Evolutionary conservation across 1,140 invertebrate genomes (phyloP).

Genomic region (Cydia strobilella): DNA sequence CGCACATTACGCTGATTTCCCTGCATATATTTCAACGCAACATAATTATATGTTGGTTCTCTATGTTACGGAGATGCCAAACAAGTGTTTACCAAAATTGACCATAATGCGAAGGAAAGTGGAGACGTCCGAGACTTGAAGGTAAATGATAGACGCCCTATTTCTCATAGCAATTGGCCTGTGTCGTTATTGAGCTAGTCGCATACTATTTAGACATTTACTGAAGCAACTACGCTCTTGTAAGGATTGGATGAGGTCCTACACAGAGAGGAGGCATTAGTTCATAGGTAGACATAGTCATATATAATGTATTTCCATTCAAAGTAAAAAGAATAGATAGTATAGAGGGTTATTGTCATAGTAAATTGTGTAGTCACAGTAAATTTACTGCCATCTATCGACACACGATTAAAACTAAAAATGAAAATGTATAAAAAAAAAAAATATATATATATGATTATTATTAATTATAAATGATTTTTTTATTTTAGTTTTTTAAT

Average conservation of each 20-base stretch:
- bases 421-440: too few species aligned
- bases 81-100: constrained; percentile 44
- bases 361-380: too few species aligned
- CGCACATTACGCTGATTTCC: constrained; percentile 46
- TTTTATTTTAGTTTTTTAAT: too few species aligned
- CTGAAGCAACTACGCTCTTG: neutral
- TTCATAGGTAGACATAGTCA: too few species aligned
- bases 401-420: too few species aligned
- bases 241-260: neutral
- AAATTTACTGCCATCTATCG: too few species aligned
- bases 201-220: neutral
- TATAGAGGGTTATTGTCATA: too few species aligned
- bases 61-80: constrained; percentile 39
- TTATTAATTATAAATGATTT: too few species aligned
- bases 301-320: too few species aligned
- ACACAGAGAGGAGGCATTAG: too few species aligned
- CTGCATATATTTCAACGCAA: constrained; percentile 46
- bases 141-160: constrained; percentile 16
- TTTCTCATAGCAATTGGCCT: constrained; percentile 14
- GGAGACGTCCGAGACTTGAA: neutral
- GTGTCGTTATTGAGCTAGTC: constrained; percentile 9
- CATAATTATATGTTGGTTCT: constrained; percentile 39
- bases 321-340: too few species aligned
- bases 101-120: constrained; percentile 29
- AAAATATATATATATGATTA: too few species aligned